Conservation (phyloP, 92 coral and sea anemone genomes). For the Micromussa lordhowensis region DNA sequence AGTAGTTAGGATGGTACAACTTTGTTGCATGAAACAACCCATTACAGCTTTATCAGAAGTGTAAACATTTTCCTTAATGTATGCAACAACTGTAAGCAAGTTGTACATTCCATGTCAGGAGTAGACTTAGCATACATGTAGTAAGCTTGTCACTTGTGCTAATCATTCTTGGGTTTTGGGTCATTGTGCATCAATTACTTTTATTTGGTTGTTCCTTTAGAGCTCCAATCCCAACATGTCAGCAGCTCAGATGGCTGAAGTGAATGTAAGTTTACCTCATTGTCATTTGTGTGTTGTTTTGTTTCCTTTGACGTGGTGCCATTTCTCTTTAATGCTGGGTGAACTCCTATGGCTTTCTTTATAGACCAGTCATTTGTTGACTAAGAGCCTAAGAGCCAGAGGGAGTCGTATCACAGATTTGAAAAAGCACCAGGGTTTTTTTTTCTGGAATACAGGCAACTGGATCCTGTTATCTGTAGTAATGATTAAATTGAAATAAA, state of each 20-base stretch:
- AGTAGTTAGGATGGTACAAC: too few species aligned
- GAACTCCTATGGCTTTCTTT: neutral
- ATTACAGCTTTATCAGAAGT: too few species aligned
- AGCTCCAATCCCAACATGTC: conserved; percentile 97
- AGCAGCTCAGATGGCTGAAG: conserved; percentile 99
- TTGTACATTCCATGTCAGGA: too few species aligned
- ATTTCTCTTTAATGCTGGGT: neutral
- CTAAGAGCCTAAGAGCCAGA: neutral
- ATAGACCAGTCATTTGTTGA: neutral
- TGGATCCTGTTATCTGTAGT: too few species aligned
- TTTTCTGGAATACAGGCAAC: too few species aligned
- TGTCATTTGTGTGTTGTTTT: conserved; percentile 5
- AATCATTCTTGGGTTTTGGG: neutral
- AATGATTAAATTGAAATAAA: too few species aligned
- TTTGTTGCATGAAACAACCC: too few species aligned
- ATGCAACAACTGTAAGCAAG: too few species aligned
- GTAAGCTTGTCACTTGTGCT: neutral
- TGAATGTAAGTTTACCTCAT: conserved; percentile 80
- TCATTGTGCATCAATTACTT: neutral
- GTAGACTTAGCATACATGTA: too few species aligned
- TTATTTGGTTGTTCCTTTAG: conserved; percentile 47
- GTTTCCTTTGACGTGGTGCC: neutral
- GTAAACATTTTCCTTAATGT: too few species aligned
- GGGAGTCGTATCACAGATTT: neutral
- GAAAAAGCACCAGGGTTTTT: too few species aligned